Percentiles rank a stretch among this genome's conserved stretches.
Evolutionary conservation across 2,888 invertebrate genomes (phyloP).

Genomic region (Eupithecia exiguata): DNA sequence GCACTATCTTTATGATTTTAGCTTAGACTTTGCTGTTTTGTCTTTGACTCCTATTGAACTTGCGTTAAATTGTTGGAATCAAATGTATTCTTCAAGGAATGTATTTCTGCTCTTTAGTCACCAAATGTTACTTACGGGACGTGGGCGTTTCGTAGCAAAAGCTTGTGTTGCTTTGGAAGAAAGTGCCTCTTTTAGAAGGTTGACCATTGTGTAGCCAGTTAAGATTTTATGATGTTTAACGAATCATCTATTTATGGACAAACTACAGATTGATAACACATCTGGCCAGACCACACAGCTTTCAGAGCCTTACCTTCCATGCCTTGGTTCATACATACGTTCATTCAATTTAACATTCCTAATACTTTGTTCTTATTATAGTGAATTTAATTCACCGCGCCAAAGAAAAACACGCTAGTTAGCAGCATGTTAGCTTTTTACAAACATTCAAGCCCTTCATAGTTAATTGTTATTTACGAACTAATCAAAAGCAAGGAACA

Average conservation of each 20-base stretch:
- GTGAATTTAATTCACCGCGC: background rate
- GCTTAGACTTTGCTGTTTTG: constrained; percentile 27
- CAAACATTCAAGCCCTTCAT: constrained; percentile 12
- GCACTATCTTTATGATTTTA: constrained; percentile 37
- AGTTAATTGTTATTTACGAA: constrained; percentile 31
- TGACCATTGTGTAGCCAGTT: background rate
- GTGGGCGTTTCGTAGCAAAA: background rate
- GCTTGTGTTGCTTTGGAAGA: background rate
- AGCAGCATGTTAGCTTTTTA: constrained; percentile 17
- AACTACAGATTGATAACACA: background rate
- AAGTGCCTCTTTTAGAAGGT: background rate
- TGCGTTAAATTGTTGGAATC: background rate
- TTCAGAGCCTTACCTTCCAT: background rate
- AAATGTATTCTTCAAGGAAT: background rate
- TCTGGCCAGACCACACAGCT: background rate
- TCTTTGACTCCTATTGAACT: constrained; percentile 7
- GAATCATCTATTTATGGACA: background rate
- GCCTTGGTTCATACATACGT: background rate
- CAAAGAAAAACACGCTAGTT: constrained; percentile 11
- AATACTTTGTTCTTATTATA: background rate
- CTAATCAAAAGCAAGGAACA: constrained; percentile 23
- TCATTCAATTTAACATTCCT: background rate
- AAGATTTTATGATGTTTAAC: background rate
- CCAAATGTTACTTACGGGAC: background rate
- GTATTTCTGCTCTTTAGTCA: background rate